Percentiles rank a stretch among this genome's conserved stretches.
Evolutionary conservation across 2,113 vertebrate genomes (phyloP).

Genomic region (Balaeniceps rex): DNA sequence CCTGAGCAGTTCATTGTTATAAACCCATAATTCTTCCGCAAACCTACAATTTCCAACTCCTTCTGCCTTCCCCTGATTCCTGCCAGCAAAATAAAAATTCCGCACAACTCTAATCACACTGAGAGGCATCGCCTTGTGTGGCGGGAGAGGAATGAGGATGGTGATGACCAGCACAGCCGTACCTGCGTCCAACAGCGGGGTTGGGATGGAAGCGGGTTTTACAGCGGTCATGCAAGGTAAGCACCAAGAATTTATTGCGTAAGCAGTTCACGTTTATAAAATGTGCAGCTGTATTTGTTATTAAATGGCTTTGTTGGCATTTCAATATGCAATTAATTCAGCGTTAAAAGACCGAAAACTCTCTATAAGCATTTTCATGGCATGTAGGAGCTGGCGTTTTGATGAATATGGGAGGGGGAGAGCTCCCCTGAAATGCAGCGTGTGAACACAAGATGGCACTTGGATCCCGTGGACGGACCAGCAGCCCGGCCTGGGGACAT

Average conservation of each 20-base stretch:
- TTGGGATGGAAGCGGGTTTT: neutral
- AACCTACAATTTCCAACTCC: neutral
- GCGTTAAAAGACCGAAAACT: neutral
- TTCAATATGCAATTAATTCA: neutral
- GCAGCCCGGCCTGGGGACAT: neutral
- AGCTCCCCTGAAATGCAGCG: neutral
- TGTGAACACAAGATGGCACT: constrained; percentile 73
- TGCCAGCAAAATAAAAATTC: neutral
- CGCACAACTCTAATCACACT: rapidly evolving
- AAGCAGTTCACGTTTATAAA: neutral
- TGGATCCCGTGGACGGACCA: constrained; percentile 36
- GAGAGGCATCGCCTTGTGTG: neutral
- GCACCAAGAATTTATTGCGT: neutral
- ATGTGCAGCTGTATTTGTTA: neutral
- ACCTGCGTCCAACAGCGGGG: too few relatives aligned
- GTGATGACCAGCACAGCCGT: neutral
- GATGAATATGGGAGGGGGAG: neutral
- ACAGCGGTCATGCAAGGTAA: neutral
- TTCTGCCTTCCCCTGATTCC: neutral
- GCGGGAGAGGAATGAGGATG: neutral
- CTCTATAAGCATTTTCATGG: neutral
- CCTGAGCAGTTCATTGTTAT: neutral
- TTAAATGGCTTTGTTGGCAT: neutral
- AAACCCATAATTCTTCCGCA: neutral
- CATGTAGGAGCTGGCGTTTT: neutral